Percentiles rank a stretch among this genome's conserved stretches.
Conservation (phyloP, 2,888 invertebrate species). For the Drosophila hamatofila region DNA sequence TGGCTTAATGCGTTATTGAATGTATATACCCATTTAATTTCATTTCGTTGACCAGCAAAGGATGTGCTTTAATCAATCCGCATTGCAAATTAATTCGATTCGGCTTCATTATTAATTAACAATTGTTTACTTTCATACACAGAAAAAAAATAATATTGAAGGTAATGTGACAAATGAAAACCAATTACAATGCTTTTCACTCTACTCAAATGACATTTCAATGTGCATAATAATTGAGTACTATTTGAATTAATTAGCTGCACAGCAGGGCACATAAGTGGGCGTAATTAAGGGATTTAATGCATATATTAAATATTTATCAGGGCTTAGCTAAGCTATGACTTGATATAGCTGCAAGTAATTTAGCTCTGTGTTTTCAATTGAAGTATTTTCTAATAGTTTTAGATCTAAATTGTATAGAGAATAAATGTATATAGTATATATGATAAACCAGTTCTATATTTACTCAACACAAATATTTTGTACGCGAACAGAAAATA, state of each 20-base stretch:
- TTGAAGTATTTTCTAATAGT: neutral
- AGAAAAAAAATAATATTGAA: neutral
- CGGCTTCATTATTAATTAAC: conserved; percentile 18
- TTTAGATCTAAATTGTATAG: no score
- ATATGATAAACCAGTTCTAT: neutral
- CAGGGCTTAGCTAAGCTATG: neutral
- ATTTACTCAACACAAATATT: neutral
- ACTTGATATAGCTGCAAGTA: neutral
- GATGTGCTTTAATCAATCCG: conserved; percentile 26
- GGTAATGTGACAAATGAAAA: conserved; percentile 40
- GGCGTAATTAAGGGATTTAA: neutral
- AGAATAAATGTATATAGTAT: no score
- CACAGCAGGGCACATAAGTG: neutral
- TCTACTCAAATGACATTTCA: conserved; percentile 5
- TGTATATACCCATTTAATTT: conserved; percentile 4
- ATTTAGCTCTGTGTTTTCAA: neutral
- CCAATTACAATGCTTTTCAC: conserved; percentile 30
- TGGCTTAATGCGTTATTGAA: neutral
- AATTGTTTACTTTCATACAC: conserved; percentile 15
- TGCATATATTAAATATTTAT: neutral
- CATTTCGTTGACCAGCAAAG: conserved; percentile 1
- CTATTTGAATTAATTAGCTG: conserved; percentile 13
- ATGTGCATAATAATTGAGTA: conserved; percentile 16
- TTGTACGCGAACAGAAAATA: neutral
- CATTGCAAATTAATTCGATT: conserved; percentile 27